Conservation (phyloP, 1,140 invertebrate species). For the Temnothorax longispinosus region DNA sequence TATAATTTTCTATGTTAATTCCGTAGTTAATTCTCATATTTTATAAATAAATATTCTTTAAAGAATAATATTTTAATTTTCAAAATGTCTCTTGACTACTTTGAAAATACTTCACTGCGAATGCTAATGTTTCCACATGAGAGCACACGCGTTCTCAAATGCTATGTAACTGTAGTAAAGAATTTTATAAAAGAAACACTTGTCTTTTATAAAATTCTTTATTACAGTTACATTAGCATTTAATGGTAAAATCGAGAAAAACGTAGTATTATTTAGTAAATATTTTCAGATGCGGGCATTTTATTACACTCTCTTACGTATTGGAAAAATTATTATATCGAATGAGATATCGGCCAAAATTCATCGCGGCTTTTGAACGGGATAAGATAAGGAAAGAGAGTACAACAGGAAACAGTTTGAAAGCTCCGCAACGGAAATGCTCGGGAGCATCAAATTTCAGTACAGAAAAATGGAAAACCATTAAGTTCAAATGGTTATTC, state of each 20-base stretch:
- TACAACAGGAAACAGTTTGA: constrained; percentile 25
- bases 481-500: constrained; percentile 72
- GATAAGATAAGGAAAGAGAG: neutral
- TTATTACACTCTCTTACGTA: neutral
- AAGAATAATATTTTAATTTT: neutral
- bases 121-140: neutral
- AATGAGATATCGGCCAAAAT: constrained; percentile 28
- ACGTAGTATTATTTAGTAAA: neutral
- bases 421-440: neutral
- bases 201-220: neutral
- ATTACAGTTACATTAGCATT: neutral
- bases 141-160: neutral
- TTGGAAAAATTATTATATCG: constrained; percentile 39
- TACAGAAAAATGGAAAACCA: constrained; percentile 67
- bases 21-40: neutral
- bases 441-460: constrained; percentile 51
- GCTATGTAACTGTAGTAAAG: too few relatives aligned
- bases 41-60: neutral
- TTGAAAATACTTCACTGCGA: neutral
- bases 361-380: neutral
- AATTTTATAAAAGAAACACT: neutral
- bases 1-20: neutral
- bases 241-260: neutral
- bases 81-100: neutral
- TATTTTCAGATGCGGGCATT: neutral